Base-by-base conservation (phyloP, 2,888 invertebrate species). In the Tiliacea aurago region DNA sequence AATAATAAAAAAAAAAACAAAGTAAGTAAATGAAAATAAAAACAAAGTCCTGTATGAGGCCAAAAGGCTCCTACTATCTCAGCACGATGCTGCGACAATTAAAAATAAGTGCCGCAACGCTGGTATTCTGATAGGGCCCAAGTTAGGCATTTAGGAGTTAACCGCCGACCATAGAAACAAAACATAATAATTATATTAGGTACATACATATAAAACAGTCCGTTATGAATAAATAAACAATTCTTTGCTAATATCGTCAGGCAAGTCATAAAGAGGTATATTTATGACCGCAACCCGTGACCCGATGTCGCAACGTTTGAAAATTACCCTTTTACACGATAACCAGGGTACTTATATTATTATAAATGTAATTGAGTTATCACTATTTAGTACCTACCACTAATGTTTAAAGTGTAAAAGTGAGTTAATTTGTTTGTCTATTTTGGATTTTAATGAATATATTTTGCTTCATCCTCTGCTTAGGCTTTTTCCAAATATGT, bases 241-340 rank as follows among this genome's bases (percentile, higher is more conserved):
- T 81, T 76, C 59, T 51, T 76, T 20, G 76, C 73, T 73, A 80
- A 80, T 76, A 80, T 47, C 41, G 76, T 47, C 37, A 13, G 13
- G 33, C 6, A 20, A 43, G 58, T 7, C 51, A 43, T 76, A 80
- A 80, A 76, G 58, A 81, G 58, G 28, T 18, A 5, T 81, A 81
- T 77, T 77, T 77, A 77, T 51, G 81, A 45, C 10, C 47, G 11
- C 23, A 64, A 74, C 33, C 56, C 73, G 55, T 80, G 76, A 76
- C 75, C 75, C n/a, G 43, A 13, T 43, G 80, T 33, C 20, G 33
- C 53, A 9, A 9, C n/a, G 41, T 49, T 41, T 43, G 61, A 56
- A 51, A 45, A 76, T 76, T 76, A 56, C 76, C 73, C 49, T 73
- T 76, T 20, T 37, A 73, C 76, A 76, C 76, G 76, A 73, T 76